A percentile compares a stretch with the other conserved stretches of the same genome.
phyloP scores from a whole-genome alignment of 2,113 vertebrate genomes.

The Synchiropus splendidus region DNA sequence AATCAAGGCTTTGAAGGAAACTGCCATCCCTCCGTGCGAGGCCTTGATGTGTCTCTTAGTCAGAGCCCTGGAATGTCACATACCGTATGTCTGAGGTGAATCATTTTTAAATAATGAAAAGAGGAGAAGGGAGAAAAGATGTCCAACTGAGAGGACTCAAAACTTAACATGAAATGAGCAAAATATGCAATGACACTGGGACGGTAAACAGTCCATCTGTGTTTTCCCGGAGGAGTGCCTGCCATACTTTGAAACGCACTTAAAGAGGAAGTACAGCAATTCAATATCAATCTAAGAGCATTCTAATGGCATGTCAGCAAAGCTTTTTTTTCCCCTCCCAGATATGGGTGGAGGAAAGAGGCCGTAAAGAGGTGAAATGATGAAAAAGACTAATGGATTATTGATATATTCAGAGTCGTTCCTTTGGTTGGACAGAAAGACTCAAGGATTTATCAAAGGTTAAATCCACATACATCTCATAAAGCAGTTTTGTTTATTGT shows the following conservation, averaged over 20 bases:
- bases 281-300: conserved; percentile 53
- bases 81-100: conserved; percentile 50
- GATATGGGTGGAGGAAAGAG: conserved; percentile 18
- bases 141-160: conserved; percentile 46
- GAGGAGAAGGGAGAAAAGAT: conserved; percentile 41
- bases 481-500: no score
- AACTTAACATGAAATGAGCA: conserved; percentile 58
- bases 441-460: conserved; percentile 1
- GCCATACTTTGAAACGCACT: conserved; percentile 61
- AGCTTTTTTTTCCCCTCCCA: conserved; percentile 15
- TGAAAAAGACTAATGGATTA: conserved; percentile 31
- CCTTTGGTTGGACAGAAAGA: conserved; percentile 1
- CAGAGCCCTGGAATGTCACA: conserved; percentile 53
- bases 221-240: conserved; percentile 52
- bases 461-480: neutral
- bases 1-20: conserved; percentile 49
- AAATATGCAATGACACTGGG: conserved; percentile 57
- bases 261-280: conserved; percentile 47
- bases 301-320: conserved; percentile 39
- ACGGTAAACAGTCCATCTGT: conserved; percentile 63
- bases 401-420: conserved; percentile 14
- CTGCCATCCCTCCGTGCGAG: conserved; percentile 41
- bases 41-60: conserved; percentile 40
- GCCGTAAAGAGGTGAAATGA: conserved; percentile 27
- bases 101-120: conserved; percentile 62